These are phyloP conservation scores for Leptobrachium ailaonicum DNA, from an alignment of 2,113 vertebrate genomes.

Conservation along the genomic window DNA sequence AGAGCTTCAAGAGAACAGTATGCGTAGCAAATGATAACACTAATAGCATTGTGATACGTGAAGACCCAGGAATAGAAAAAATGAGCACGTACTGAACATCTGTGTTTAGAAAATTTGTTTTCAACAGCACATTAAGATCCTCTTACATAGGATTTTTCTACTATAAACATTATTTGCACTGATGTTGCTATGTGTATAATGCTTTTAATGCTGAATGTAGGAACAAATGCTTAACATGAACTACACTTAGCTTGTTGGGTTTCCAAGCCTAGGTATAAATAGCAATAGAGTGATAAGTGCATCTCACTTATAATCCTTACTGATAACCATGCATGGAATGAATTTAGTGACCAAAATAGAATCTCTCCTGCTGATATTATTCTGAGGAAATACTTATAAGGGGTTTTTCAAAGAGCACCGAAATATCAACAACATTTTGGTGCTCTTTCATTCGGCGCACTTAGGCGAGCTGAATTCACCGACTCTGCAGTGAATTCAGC, in stretches of 20 bases:
- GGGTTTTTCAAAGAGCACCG: too few relatives aligned
- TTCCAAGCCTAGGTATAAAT: slow-evolving; percentile 16
- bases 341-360: slow-evolving; percentile 28
- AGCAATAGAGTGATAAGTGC: slow-evolving; percentile 14
- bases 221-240: slow-evolving; percentile 7
- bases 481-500: too few relatives aligned
- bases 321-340: slow-evolving; percentile 28
- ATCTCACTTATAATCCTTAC: slow-evolving; percentile 38
- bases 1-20: too few relatives aligned
- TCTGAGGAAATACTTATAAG: too few relatives aligned
- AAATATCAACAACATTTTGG: too few relatives aligned
- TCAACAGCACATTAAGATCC: background rate
- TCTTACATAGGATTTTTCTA: background rate
- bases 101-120: too few relatives aligned
- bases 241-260: slow-evolving; percentile 24
- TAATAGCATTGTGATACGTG: too few relatives aligned
- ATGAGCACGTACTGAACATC: background rate
- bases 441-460: too few relatives aligned
- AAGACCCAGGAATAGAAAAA: background rate
- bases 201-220: background rate
- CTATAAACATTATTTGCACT: background rate
- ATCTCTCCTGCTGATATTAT: background rate
- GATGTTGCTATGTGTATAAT: background rate
- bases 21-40: too few relatives aligned
- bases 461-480: too few relatives aligned